A percentile compares a stretch with the other conserved stretches of the same genome.
phyloP scores from a whole-genome alignment of 2,888 invertebrate genomes.

The Balanococcus diminutus region DNA sequence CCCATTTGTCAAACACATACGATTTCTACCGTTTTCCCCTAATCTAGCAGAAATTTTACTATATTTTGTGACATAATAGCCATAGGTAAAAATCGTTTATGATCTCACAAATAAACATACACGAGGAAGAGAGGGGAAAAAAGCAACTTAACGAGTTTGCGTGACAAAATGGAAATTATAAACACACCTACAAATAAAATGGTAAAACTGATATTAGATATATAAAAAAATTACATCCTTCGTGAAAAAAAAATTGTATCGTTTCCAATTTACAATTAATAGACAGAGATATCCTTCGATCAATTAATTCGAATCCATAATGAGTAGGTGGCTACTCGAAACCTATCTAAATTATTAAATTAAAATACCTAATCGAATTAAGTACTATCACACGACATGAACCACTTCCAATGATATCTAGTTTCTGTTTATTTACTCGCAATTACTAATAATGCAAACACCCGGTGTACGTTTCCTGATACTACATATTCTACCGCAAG shows the following conservation, averaged over 20 bases:
- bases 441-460: not conserved
- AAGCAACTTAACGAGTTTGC: not conserved
- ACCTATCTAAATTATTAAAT: not conserved
- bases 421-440: not conserved
- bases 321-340: not conserved
- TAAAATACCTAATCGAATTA: not conserved
- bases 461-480: not conserved
- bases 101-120: not conserved
- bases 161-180: not conserved
- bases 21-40: not conserved
- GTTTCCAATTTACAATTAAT: not conserved
- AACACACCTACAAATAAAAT: too few species aligned
- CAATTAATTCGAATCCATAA: not conserved
- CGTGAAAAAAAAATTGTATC: not conserved
- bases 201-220: too few species aligned
- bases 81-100: not conserved
- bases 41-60: not conserved
- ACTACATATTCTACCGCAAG: not conserved
- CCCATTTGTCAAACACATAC: not conserved
- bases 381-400: not conserved
- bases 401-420: conserved; percentile 35
- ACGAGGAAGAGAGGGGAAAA: not conserved
- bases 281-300: too few species aligned
- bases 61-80: not conserved
- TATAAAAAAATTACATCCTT: not conserved